Evolutionary conservation across 2,888 invertebrate genomes (phyloP).

Genomic region (Ophion obscuratus): DNA sequence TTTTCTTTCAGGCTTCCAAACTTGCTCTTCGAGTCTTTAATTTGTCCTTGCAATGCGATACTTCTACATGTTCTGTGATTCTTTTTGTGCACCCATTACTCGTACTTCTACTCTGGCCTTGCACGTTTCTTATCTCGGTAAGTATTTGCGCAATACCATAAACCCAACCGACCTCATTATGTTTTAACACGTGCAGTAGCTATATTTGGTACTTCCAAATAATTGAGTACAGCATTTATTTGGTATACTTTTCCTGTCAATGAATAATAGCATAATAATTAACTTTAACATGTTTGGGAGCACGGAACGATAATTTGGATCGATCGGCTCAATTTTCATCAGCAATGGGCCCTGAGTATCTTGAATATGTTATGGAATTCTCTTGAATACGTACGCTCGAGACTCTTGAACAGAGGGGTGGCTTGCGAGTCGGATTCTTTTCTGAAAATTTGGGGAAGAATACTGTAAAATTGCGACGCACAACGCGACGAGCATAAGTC

Average conservation of each 20-base stretch:
- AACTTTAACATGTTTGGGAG: not conserved
- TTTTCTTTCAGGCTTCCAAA: not conserved
- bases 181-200: not conserved
- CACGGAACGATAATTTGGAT: not conserved
- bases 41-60: not conserved
- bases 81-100: not conserved
- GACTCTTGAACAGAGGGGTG: constrained; percentile 70
- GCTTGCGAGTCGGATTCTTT: constrained; percentile 76
- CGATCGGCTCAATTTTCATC: not conserved
- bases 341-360: not conserved
- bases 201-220: not conserved
- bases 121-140: too few species aligned
- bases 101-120: too few species aligned
- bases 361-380: not conserved
- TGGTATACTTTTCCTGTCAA: not conserved
- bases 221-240: not conserved
- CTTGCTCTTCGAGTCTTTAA: not conserved
- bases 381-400: constrained; percentile 73
- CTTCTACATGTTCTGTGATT: not conserved
- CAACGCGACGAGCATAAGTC: not conserved
- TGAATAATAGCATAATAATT: not conserved
- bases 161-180: not conserved
- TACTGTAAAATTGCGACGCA: not conserved
- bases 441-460: constrained; percentile 60
- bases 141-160: not conserved